Base-by-base conservation (phyloP, 2,888 invertebrate genomes). In the Amitus sp. region DNA sequence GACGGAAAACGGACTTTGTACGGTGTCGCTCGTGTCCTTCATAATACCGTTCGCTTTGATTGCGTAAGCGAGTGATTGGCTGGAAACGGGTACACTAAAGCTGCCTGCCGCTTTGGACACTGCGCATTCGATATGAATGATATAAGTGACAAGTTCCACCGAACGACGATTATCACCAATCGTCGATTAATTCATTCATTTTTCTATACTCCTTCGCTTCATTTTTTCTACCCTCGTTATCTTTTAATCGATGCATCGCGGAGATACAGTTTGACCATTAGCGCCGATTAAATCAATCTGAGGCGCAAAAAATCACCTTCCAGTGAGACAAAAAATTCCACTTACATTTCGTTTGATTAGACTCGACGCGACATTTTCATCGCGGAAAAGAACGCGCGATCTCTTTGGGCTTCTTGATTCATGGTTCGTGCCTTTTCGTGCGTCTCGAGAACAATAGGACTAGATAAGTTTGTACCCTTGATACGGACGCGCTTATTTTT, bases 21-120 rank as follows among this genome's bases (percentile, higher is more conserved):
- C 71, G 65, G 67, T 70, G 71, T 71, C 69, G 71, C 70, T 73
- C 64, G 73, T 69, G 75, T 75, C 77, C 76, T 77, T 78, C 67
- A 70, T 75, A 73, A 74, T 65, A 66, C 60, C 64, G 66, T 65
- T 67, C 54, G 56, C 54, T 63, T 59, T 57, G 65, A 66, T 71
- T 71, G 68, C 67, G 63, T 67, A 71, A 71, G 65, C 61, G 51
- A 62, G 56, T 55, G 66, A 69, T 66, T 65, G 66, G 63, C 61
- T 54, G 49, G 62, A 53, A 66, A 67, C 62, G 61, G 64, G 66
- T 62, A 55, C 57, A 55, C 52, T 43, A 40, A 47, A 55, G 63
- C 63, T 63, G n/a, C n/a, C n/a, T n/a, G 63, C 50, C 55, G 61
- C 62, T 61, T 62, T 62, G 48, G 60, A 55, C 52, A 52, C 58